These are phyloP conservation scores for Peribatodes rhomboidaria DNA, from an alignment of 2,888 invertebrate species.

Conservation along the genomic window DNA sequence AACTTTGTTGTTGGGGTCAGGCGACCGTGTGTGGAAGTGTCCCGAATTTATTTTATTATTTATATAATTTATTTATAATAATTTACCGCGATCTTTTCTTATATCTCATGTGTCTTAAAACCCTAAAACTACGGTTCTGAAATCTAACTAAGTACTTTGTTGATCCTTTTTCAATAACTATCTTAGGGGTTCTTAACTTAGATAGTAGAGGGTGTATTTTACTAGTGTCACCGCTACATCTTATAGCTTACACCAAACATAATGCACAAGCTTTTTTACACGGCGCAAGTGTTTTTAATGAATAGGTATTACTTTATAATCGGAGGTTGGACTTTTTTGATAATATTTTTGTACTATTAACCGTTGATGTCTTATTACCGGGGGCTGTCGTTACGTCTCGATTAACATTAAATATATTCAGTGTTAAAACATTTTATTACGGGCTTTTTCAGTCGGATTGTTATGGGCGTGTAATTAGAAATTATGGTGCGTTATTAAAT, in stretches of 20 bases:
- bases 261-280: constrained; percentile 70
- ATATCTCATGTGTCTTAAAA: too few species aligned
- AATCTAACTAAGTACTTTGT: too few species aligned
- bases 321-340: constrained; percentile 69
- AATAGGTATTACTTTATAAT: constrained; percentile 78
- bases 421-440: constrained; percentile 76
- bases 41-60: too few species aligned
- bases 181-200: too few species aligned
- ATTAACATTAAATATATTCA: constrained; percentile 77
- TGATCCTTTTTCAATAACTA: too few species aligned
- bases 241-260: constrained; percentile 52
- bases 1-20: too few species aligned
- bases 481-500: neutral
- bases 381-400: constrained; percentile 63
- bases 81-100: too few species aligned
- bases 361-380: constrained; percentile 82
- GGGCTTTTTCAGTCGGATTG: constrained; percentile 32
- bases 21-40: too few species aligned
- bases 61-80: too few species aligned
- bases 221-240: constrained; percentile 17
- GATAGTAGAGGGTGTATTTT: too few species aligned
- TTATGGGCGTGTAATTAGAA: constrained; percentile 3
- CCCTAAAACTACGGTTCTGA: too few species aligned
- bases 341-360: constrained; percentile 66
- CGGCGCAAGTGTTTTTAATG: constrained; percentile 81